Evolutionary conservation across 1,140 invertebrate genomes (phyloP).

Genomic region (Ylistrum balloti): DNA sequence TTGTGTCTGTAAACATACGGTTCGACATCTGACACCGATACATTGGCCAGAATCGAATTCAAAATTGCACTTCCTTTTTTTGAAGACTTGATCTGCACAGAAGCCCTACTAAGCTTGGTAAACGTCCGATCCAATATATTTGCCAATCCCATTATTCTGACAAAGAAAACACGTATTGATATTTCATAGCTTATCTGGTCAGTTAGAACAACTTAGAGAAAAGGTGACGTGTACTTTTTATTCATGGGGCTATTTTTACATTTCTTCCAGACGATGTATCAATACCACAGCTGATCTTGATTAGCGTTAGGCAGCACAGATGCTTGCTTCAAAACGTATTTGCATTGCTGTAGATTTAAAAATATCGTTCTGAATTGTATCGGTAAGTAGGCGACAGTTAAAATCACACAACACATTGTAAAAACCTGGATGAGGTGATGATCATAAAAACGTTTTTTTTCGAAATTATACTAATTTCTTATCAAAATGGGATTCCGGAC

Average conservation of each 20-base stretch:
- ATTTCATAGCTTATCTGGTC: conserved; percentile 7
- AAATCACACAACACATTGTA: not conserved
- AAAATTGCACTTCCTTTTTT: not conserved
- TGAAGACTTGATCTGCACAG: conserved; percentile 25
- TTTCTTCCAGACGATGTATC: not conserved
- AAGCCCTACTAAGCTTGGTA: not conserved
- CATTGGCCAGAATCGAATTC: not conserved
- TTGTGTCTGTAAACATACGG: not conserved
- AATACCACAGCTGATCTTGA: not conserved
- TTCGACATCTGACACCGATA: conserved; percentile 11
- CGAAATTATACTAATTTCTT: not conserved
- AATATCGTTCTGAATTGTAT: not conserved
- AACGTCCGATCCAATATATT: conserved; percentile 3
- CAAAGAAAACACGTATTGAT: conserved; percentile 27
- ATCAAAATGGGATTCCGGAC: not conserved
- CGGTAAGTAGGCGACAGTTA: not conserved
- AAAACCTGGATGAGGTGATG: not conserved
- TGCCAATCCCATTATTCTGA: conserved; percentile 18
- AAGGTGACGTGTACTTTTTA: conserved; percentile 34
- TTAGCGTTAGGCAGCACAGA: not conserved
- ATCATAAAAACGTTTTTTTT: not conserved
- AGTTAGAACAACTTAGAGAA: conserved; percentile 8
- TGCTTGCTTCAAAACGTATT: not conserved
- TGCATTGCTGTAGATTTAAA: not conserved
- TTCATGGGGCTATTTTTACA: conserved; percentile 16